Evolutionary conservation across 2,888 invertebrate species (phyloP).

Genomic region (Keiferia lycopersicella): DNA sequence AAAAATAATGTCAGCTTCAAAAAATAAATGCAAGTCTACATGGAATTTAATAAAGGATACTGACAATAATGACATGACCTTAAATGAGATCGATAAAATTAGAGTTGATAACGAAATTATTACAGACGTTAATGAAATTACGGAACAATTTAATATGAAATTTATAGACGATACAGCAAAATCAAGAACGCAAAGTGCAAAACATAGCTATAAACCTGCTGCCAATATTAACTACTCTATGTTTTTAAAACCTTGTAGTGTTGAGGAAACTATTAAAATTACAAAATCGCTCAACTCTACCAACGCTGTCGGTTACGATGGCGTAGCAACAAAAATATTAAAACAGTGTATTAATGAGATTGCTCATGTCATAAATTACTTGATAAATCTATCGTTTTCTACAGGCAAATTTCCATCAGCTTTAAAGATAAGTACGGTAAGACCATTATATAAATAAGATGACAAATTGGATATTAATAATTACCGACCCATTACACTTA

Average conservation of each 20-base stretch:
- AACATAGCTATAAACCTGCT: background rate
- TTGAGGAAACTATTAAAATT: conserved; percentile 1
- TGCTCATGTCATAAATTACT: conserved; percentile 5
- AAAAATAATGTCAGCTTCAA: too few species aligned
- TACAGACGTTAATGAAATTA: background rate
- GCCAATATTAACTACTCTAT: background rate
- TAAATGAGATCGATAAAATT: conserved; percentile 1
- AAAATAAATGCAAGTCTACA: too few species aligned
- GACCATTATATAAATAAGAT: background rate
- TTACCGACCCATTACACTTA: conserved; percentile 18
- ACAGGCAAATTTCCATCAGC: background rate
- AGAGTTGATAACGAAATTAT: background rate
- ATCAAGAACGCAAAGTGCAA: background rate
- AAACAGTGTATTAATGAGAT: background rate
- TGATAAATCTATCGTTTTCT: background rate
- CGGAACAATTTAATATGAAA: background rate
- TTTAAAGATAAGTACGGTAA: conserved; percentile 4
- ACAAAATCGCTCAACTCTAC: background rate
- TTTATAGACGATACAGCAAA: background rate
- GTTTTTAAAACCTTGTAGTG: background rate
- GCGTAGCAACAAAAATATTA: background rate
- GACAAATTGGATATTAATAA: conserved; percentile 3
- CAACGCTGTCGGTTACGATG: background rate
- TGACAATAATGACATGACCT: conserved; percentile 7
- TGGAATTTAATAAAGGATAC: background rate